Evolutionary conservation across 1,140 invertebrate species (phyloP), one percentile per base, ranked within the genome.

Genomic region (Drosophila murphyi): DNA sequence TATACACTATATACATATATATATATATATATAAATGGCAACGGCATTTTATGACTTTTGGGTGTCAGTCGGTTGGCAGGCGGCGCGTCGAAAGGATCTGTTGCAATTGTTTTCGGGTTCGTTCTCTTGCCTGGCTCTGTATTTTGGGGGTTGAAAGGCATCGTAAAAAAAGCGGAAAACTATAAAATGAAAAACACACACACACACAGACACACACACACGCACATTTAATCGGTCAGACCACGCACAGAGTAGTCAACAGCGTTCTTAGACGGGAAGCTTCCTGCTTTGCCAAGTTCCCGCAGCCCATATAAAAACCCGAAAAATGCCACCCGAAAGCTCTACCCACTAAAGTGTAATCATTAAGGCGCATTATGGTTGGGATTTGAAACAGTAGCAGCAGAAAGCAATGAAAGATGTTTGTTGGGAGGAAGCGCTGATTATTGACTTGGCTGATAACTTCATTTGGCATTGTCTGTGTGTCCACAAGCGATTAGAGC

Each of bases 81-180:
- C 59, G 32, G 45, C 47, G 45, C 31, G 71, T 59, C 52, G 54
- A 50, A 59, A 88, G 83, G 83, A 88, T 88, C 83, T 83, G 80
- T 70, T 83, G 85, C 83, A 88, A 88, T 88, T 87, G 83, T 88
- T 88, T 89, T 76, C 76, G 5, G 83, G 71, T 67, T 52, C 43
- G 8, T 59, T 76, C 56, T 57, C 20, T 20, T 20, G 62, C 64
- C 52, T 34, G 45, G 41, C 61, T 67, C 37, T 52, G 50, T 6
- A 60, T 72, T 75, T 78, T 65, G 73, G 75, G 85, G 80, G 80
- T 89, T 85, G 86, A 80, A 89, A 89, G 71, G 54, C 70, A 67
- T 85, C 85, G 78, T 89, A 89, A 89, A 89, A 78, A 81, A 83
- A 82, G 78, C 80, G 80, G 78, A 85, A 89, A 89, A 89, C 85